phyloP scores from a whole-genome alignment of 2,888 invertebrate genomes.

The Acanthopleura granulata region DNA sequence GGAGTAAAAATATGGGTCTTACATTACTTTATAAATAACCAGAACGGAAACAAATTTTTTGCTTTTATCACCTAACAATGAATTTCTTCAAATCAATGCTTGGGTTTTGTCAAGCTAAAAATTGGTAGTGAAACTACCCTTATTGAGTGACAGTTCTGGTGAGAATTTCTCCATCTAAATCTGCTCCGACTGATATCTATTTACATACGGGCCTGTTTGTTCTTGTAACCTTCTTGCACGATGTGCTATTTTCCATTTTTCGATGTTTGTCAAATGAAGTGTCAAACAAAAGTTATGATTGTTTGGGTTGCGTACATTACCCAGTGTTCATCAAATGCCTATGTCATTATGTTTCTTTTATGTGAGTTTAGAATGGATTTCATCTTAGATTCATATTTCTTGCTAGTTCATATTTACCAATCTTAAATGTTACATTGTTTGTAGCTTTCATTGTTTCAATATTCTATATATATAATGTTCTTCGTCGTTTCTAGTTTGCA shows the following conservation, averaged over 20 bases:
- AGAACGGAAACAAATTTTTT: no score
- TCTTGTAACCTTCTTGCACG: no score
- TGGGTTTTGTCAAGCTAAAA: no score
- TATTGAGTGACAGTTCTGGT: no score
- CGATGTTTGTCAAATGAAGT: constrained; percentile 17
- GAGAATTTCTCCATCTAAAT: no score
- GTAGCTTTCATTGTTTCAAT: constrained; percentile 17
- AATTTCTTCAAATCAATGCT: no score
- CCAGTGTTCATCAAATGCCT: constrained; percentile 12
- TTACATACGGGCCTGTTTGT: no score
- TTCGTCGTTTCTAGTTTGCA: constrained; percentile 16
- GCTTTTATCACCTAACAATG: no score
- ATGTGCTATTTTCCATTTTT: constrained; percentile 9
- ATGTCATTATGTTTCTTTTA: constrained; percentile 1
- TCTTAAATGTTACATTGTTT: constrained; percentile 17
- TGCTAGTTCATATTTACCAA: constrained; percentile 12
- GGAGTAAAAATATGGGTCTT: not conserved
- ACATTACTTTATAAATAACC: no score
- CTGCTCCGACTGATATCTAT: no score
- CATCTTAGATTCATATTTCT: constrained; percentile 14
- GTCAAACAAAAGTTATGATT: constrained; percentile 20
- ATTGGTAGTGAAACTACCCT: no score
- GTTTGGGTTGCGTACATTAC: constrained; percentile 3
- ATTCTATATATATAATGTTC: constrained; percentile 12
- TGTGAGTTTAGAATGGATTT: constrained; percentile 16